These are phyloP conservation scores for Terebella lapidaria DNA, from an alignment of 2,888 invertebrate genomes.

Conservation along the genomic window DNA sequence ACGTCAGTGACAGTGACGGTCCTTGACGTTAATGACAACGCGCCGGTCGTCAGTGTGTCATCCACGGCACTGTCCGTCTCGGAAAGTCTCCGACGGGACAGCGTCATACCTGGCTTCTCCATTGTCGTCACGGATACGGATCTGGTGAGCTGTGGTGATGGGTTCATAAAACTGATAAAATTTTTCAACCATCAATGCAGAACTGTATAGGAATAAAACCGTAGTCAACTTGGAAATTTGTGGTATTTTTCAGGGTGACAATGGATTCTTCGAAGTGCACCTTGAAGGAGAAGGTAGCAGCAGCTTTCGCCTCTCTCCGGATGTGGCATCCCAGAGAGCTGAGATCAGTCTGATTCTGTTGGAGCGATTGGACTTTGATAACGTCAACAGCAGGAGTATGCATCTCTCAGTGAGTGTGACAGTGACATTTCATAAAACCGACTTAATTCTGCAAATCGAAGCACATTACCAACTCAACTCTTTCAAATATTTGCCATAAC, in stretches of 20 bases:
- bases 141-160: no score
- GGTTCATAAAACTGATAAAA: no score
- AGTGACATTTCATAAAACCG: no score
- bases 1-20: slow-evolving; percentile 31
- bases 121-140: background rate
- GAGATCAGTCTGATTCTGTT: background rate
- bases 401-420: no score
- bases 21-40: slow-evolving; percentile 38
- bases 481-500: no score
- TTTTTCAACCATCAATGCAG: no score
- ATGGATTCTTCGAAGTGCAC: background rate
- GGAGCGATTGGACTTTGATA: background rate
- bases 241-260: slow-evolving; percentile 3
- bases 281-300: background rate
- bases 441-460: no score
- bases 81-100: background rate
- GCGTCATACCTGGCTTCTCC: background rate
- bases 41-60: slow-evolving; percentile 28
- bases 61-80: background rate
- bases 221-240: no score
- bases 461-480: no score
- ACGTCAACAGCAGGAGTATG: no score
- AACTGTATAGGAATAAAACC: no score
- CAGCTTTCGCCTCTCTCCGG: background rate
- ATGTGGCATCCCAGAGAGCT: background rate